Conservation (phyloP, 2,888 invertebrate species). For the Cheilosia soror region DNA sequence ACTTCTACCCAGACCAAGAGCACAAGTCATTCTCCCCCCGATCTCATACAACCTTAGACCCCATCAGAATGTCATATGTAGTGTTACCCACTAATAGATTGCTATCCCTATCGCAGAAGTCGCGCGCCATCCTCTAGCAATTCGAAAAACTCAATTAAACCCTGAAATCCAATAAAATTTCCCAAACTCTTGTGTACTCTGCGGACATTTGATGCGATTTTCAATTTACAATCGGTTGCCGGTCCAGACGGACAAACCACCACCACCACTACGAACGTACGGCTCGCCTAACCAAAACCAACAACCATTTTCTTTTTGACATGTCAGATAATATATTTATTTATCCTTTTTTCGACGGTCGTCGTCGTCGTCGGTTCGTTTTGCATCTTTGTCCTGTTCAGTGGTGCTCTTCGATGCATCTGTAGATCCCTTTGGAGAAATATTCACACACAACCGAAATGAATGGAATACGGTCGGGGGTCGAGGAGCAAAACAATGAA, state of each 20-base stretch:
- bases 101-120: slow-evolving; percentile 14
- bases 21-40: slow-evolving; percentile 42
- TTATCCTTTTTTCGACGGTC: slow-evolving; percentile 48
- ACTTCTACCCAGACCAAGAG: slow-evolving; percentile 25
- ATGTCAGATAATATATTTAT: slow-evolving; percentile 74
- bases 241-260: not conserved
- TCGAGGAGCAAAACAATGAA: slow-evolving; percentile 58
- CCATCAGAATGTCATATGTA: slow-evolving; percentile 7
- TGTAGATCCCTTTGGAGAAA: slow-evolving; percentile 40
- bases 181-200: slow-evolving; percentile 43
- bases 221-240: slow-evolving; percentile 67
- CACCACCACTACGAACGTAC: slow-evolving; percentile 28
- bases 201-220: slow-evolving; percentile 72
- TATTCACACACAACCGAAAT: slow-evolving; percentile 49
- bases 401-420: slow-evolving; percentile 52
- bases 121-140: slow-evolving; percentile 27
- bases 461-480: slow-evolving; percentile 29
- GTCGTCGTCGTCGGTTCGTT: slow-evolving; percentile 31
- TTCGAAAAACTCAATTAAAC: slow-evolving; percentile 73
- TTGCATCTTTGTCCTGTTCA: slow-evolving; percentile 60
- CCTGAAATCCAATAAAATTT: slow-evolving; percentile 71
- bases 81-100: slow-evolving; percentile 41
- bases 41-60: slow-evolving; percentile 6
- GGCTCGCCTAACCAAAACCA: slow-evolving; percentile 61
- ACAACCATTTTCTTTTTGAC: slow-evolving; percentile 70